These are phyloP conservation scores for Spinibarbus caldwelli DNA, from an alignment of 2,797 vertebrate species.

Conservation along the genomic window DNA sequence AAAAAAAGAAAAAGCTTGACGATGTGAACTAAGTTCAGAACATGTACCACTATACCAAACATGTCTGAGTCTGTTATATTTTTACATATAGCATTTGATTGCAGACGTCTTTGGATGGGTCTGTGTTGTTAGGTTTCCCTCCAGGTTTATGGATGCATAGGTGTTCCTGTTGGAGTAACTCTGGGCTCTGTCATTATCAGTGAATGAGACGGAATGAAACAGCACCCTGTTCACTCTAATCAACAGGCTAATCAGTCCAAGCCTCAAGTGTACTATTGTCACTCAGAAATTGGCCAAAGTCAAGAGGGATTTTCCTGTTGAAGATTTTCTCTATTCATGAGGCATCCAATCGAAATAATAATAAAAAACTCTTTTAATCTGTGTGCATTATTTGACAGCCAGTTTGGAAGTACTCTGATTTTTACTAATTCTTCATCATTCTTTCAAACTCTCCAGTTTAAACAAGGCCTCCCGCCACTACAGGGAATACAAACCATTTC, in stretches of 20 bases:
- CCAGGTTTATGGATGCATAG: constrained; percentile 47
- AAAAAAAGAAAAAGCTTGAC: neutral
- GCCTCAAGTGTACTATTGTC: constrained; percentile 57
- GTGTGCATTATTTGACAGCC: constrained; percentile 27
- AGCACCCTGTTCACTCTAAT: constrained; percentile 52
- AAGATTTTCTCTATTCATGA: constrained; percentile 50
- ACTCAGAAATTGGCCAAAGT: constrained; percentile 60
- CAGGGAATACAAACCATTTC: neutral
- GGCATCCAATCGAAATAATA: constrained; percentile 53
- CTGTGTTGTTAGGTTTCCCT: constrained; percentile 39
- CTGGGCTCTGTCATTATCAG: constrained; percentile 50
- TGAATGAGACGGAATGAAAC: constrained; percentile 51
- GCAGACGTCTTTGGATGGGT: constrained; percentile 13
- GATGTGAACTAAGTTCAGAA: neutral
- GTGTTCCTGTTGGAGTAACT: constrained; percentile 44
- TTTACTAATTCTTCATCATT: neutral
- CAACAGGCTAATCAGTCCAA: constrained; percentile 61
- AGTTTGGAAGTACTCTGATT: constrained; percentile 9
- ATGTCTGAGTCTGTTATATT: constrained; percentile 2
- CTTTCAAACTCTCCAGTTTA: constrained; percentile 22
- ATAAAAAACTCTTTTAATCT: constrained; percentile 46
- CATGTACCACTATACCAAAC: neutral
- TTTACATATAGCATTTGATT: constrained; percentile 23
- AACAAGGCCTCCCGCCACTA: neutral
- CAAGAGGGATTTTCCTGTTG: constrained; percentile 59